A percentile compares a stretch with the other conserved stretches of the same genome.
Evolutionary conservation across 2,797 vertebrate genomes (phyloP).

Genomic region (Rhinella marina): DNA sequence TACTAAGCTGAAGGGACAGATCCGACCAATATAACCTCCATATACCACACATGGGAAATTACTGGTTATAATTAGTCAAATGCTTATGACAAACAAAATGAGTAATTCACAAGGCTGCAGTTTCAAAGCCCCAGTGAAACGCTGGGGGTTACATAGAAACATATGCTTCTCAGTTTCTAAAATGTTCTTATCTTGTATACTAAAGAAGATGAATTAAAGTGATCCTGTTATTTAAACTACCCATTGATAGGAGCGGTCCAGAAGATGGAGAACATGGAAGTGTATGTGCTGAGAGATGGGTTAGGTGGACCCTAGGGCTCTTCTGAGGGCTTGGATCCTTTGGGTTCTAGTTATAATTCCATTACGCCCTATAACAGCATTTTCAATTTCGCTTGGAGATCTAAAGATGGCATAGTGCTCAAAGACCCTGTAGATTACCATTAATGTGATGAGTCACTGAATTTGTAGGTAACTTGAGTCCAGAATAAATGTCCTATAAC

Average conservation of each 20-base stretch:
- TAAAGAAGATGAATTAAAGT: not conserved
- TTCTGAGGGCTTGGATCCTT: not conserved
- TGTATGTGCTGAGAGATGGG: no score
- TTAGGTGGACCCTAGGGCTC: not conserved
- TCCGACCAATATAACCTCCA: not conserved
- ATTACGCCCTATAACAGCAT: not conserved
- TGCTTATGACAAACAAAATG: not conserved
- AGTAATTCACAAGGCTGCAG: not conserved
- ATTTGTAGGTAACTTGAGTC: not conserved
- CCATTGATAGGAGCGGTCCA: no score
- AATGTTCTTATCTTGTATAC: not conserved
- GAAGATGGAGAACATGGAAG: no score
- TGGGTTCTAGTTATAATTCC: not conserved
- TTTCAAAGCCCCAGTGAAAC: not conserved
- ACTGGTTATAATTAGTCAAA: not conserved
- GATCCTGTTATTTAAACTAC: no score
- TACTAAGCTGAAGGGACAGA: not conserved
- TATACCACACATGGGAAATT: constrained; percentile 9
- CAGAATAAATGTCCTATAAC: no score
- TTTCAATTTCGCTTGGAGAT: not conserved
- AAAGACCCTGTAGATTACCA: no score
- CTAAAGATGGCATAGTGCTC: no score
- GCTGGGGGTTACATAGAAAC: not conserved
- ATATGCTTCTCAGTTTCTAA: not conserved
- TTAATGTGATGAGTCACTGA: not conserved